Conservation (phyloP, 2,888 invertebrate genomes). For the Apodemia duryi region DNA sequence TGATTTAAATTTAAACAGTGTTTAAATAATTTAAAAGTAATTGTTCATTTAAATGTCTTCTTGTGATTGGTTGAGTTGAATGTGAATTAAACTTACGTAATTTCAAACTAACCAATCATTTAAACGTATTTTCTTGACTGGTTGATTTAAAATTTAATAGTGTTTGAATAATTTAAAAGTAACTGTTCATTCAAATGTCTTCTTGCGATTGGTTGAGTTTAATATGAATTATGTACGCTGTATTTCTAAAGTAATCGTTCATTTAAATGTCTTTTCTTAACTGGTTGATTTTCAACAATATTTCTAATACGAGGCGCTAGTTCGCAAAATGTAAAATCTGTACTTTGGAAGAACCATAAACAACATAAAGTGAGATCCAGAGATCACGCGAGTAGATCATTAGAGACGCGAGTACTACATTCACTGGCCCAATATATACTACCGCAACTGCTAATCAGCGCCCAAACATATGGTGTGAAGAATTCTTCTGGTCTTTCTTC, state of each 20-base stretch:
- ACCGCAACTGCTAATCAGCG: conserved; percentile 85
- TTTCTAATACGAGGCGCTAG: neutral
- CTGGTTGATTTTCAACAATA: neutral
- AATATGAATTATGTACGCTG: neutral
- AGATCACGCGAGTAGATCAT: conserved; percentile 53
- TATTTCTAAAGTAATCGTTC: neutral
- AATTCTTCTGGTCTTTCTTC: conserved; percentile 99
- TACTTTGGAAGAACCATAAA: conserved; percentile 19
- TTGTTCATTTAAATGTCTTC: too few species aligned
- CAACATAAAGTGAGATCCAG: conserved; percentile 4
- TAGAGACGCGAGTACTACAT: conserved; percentile 54
- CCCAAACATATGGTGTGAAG: conserved; percentile 99
- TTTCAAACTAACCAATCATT: too few species aligned
- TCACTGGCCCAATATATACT: conserved; percentile 71
- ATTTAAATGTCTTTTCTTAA: neutral
- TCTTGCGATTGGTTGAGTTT: neutral
- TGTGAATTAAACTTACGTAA: too few species aligned
- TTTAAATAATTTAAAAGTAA: too few species aligned
- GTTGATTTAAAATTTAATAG: neutral
- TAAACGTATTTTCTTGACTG: neutral
- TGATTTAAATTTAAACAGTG: too few species aligned
- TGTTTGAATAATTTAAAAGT: neutral
- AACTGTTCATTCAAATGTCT: neutral
- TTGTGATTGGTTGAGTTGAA: too few species aligned
- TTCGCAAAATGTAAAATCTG: conserved; percentile 14